A percentile compares a stretch with the other conserved stretches of the same genome.
Conservation (phyloP, 1,140 invertebrate genomes). For the Samia ricini region DNA sequence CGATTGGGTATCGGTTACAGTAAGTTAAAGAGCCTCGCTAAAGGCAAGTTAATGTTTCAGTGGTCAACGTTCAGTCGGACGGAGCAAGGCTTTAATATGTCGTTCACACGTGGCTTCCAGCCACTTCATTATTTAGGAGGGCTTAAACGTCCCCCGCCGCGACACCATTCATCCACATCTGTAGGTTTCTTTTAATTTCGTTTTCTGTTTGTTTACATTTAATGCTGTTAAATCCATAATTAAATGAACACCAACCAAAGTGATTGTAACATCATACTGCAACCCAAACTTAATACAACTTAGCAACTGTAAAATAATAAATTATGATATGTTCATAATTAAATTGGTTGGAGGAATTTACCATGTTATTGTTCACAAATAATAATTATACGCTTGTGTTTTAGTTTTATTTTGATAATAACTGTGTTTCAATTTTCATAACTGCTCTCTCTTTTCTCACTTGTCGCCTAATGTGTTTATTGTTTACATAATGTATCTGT, state of each 20-base stretch:
- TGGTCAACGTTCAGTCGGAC: conserved; percentile 64
- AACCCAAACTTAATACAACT: background rate
- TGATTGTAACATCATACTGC: background rate
- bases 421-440: background rate
- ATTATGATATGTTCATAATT: background rate
- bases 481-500: conserved; percentile 6
- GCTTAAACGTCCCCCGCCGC: conserved; percentile 61
- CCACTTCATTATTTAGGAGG: conserved; percentile 56
- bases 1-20: conserved; percentile 48
- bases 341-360: background rate
- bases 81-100: conserved; percentile 68
- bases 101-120: conserved; percentile 41
- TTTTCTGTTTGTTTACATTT: conserved; percentile 27
- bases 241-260: background rate
- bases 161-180: conserved; percentile 61
- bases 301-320: background rate
- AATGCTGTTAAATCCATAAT: conserved; percentile 25
- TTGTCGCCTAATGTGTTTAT: conserved; percentile 1
- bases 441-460: background rate
- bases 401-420: background rate
- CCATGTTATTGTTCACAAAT: background rate
- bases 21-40: conserved; percentile 44
- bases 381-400: background rate
- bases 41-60: conserved; percentile 71
- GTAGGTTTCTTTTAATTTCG: conserved; percentile 68